These are phyloP conservation scores for Mus minutoides DNA, from an alignment of 2,797 vertebrate genomes.

Conservation along the genomic window DNA sequence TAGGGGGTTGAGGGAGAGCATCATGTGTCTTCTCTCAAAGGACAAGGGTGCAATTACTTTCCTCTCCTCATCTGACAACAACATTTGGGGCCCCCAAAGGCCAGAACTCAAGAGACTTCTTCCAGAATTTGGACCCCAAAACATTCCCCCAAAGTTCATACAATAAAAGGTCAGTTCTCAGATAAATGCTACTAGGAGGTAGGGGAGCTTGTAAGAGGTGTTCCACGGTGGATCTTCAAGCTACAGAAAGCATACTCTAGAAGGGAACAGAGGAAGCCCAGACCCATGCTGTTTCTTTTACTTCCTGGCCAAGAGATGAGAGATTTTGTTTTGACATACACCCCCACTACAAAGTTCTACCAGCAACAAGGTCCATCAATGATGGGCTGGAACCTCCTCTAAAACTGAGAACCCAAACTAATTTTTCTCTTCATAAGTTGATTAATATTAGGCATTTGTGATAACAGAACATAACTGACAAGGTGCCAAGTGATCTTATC, in stretches of 20 bases:
- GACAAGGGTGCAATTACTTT: not conserved
- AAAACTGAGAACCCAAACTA: not conserved
- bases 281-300: not conserved
- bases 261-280: not conserved
- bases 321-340: not conserved
- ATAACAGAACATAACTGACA: not conserved
- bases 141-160: not conserved
- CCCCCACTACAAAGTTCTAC: not conserved
- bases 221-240: not conserved
- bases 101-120: not conserved
- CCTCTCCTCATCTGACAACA: not conserved
- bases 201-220: not conserved
- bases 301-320: not conserved
- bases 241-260: not conserved
- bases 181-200: not conserved
- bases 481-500: not conserved
- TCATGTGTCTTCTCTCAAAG: not conserved
- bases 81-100: not conserved
- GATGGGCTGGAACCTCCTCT: not conserved
- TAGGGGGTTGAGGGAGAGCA: not conserved
- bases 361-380: not conserved
- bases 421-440: not conserved
- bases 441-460: not conserved
- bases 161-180: not conserved
- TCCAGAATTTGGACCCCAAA: not conserved